Evolutionary conservation across 2,797 vertebrate species (phyloP), one percentile per base, ranked within the genome.

Genomic region (Vespertilio murinus): DNA sequence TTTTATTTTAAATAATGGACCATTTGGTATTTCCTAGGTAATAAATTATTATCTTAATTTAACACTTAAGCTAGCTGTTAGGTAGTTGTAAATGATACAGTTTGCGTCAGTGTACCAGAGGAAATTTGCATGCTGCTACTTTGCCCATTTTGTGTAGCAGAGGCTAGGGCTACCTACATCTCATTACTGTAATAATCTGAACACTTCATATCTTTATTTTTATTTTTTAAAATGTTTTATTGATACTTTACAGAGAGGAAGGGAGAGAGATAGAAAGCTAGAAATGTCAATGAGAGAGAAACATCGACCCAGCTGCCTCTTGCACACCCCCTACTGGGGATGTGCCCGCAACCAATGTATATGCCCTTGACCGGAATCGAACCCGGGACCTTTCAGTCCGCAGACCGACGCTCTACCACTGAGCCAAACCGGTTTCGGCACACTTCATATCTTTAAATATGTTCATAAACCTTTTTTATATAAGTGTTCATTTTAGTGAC

Each of bases 151-250:
- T 91, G 10, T 87, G 16, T 56, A 71, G n/a, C 22, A 47, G n/a
- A 8, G 23, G 47, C 73, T 94, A 35, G 45, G 47, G 23, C 78
- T 22, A 13, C 81, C 33, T 85, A 5, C 64, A n/a, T 94, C n/a
- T 88, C 42, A 59, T 59, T 94, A 71, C n/a, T 73, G 2, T 64
- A 87, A 20, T 47, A 73, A 67, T 94, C 42, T 91, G 49, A 92
- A 96, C 25, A 87, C 71, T 82, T 82, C 3, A 6, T 93, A 56
- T 81, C 20, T 95, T 93, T 75, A 91, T n/a, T n/a, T n/a, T n/a
- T n/a, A n/a, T n/a, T n/a, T n/a, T n/a, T n/a, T n/a, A n/a, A n/a
- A n/a, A n/a, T n/a, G n/a, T n/a, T n/a, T n/a, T n/a, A n/a, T n/a
- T n/a, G n/a, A n/a, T n/a, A n/a, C n/a, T n/a, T n/a, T n/a, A n/a